A percentile compares a stretch with the other conserved stretches of the same genome.
phyloP scores from a whole-genome alignment of 1,140 invertebrate species.

The Daktulosphaira vitifoliae region DNA sequence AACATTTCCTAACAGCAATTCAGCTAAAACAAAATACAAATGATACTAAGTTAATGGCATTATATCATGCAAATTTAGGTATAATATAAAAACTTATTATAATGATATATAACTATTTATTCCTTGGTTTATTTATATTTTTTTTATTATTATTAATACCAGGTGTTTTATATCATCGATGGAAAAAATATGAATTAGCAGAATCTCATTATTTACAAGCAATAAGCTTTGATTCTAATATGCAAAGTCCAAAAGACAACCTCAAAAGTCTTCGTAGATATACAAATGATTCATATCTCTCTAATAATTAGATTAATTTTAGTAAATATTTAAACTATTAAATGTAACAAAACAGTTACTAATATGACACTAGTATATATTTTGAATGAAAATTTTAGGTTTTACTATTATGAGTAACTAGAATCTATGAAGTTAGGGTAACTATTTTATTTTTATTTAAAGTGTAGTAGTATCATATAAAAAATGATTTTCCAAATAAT shows the following conservation, averaged over 20 bases:
- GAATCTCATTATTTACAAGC: constrained; percentile 66
- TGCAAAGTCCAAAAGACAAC: constrained; percentile 23
- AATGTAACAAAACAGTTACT: no score
- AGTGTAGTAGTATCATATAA: no score
- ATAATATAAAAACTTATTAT: neutral
- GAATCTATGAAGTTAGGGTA: no score
- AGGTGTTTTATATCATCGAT: constrained; percentile 90
- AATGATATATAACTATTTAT: neutral
- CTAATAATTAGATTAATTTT: no score
- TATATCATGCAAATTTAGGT: constrained; percentile 81
- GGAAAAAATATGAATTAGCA: constrained; percentile 69
- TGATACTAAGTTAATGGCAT: constrained; percentile 45
- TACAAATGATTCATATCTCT: neutral
- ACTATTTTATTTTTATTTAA: no score
- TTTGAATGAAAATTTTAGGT: no score
- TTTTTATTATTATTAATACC: constrained; percentile 18
- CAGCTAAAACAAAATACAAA: constrained; percentile 49
- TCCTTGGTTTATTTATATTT: neutral
- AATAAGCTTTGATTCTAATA: constrained; percentile 56
- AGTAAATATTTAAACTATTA: no score
- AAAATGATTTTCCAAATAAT: no score
- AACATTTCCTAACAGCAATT: constrained; percentile 68
- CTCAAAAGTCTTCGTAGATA: constrained; percentile 6
- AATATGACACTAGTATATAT: no score
- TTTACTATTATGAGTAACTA: no score